A percentile compares a stretch with the other conserved stretches of the same genome.
Evolutionary conservation across 2,888 invertebrate species (phyloP).

Genomic region (Anthrax anthrax): DNA sequence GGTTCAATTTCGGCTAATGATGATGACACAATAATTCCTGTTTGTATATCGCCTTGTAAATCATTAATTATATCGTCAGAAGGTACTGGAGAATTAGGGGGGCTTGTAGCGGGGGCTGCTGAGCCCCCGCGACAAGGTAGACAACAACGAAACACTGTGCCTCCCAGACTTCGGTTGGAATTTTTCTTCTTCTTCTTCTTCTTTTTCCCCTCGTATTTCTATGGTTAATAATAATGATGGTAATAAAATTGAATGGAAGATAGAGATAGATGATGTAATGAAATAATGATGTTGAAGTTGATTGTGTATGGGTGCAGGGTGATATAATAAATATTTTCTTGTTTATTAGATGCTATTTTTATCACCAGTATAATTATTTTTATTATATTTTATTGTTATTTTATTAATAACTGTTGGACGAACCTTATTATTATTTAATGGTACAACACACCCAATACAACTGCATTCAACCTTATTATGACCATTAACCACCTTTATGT

Average conservation of each 20-base stretch:
- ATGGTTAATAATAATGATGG: constrained; percentile 1
- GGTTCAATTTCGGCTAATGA: constrained; percentile 13
- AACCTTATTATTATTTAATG: constrained; percentile 3
- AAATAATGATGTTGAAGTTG: constrained; percentile 3
- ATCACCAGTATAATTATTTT: neutral
- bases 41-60: constrained; percentile 15
- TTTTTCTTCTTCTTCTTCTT: constrained; percentile 2
- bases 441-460: constrained; percentile 11
- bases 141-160: constrained; percentile 69
- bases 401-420: neutral
- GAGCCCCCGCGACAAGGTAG: constrained; percentile 71
- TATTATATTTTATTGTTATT: neutral
- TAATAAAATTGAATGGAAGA: neutral
- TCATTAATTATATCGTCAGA: constrained; percentile 23
- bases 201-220: constrained; percentile 8
- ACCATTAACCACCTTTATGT: constrained; percentile 23
- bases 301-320: neutral
- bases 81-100: constrained; percentile 31
- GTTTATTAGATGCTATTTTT: constrained; percentile 1
- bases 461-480: constrained; percentile 18
- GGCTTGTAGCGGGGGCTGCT: constrained; percentile 44
- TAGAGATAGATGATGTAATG: constrained; percentile 1
- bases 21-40: constrained; percentile 11
- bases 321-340: constrained; percentile 4
- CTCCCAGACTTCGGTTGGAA: constrained; percentile 37